Base-by-base conservation (phyloP, 2,888 invertebrate species). In the Phyllotreta cruciferae region DNA sequence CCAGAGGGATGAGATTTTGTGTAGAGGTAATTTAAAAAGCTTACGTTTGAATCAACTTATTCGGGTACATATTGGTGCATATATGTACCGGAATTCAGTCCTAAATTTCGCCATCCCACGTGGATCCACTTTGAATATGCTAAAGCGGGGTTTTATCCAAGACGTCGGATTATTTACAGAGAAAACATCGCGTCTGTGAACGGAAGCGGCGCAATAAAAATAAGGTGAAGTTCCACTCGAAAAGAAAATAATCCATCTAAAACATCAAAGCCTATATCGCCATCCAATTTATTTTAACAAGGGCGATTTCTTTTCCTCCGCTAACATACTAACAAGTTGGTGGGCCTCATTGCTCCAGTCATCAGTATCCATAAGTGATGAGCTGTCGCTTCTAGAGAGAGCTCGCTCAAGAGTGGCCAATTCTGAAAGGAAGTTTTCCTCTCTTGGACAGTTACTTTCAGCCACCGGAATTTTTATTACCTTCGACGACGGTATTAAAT, bases 341-440 rank as follows among this genome's bases (percentile, higher is more conserved):
- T 70, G 74, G 72, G 69, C 74, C 84, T 88, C 88, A 88, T 88
- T 89, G 87, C 83, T 79, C 80, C 83, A 85, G 88, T 88, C 88
- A 88, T 88, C 88, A 88, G 88, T 88, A 88, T 88, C 87, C 88
- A 88, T 89, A 89, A 89, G 88, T 84, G 87, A 89, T 88, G 85
- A 88, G 86, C 67, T 69, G 63, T 64, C 64, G 67, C 67, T 69
- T 64, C 61, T 62, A 53, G 66, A 75, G 24, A 24, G 72, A 73
- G 72, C 71, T 72, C 73, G 71, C 71, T 70, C 70, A 71, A 74
- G 76, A 76, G 77, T 76, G 75, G 76, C 77, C 77, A 77, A 77
- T 77, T 76, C 77, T 71, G 72, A 72, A 71, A 72, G 73, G 70
- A 71, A 74, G 73, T 77, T 75, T 75, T 73, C 71, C 60, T 42